phyloP scores from a whole-genome alignment of 2,888 invertebrate species.

The Nemotelus pantherinus region DNA sequence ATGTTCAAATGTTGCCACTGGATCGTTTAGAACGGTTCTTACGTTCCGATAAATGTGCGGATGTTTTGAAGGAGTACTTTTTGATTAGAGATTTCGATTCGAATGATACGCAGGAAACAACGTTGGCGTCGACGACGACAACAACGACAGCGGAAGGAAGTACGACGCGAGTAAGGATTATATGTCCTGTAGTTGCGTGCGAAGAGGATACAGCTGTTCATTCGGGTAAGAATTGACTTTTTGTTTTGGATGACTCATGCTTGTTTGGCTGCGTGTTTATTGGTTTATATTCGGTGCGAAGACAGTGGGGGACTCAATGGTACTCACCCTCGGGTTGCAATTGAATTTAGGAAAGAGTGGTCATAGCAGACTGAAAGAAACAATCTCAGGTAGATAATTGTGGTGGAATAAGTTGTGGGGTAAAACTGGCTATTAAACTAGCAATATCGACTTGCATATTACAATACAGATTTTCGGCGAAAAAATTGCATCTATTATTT shows the following conservation, averaged over 20 bases:
- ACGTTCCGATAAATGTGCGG: slow-evolving; percentile 61
- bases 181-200: slow-evolving; percentile 26
- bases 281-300: too few species aligned
- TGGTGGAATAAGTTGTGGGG: too few species aligned
- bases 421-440: too few species aligned
- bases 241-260: background rate
- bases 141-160: background rate
- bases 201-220: slow-evolving; percentile 76
- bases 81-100: slow-evolving; percentile 58
- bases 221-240: slow-evolving; percentile 69
- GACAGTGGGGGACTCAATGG: too few species aligned
- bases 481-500: too few species aligned
- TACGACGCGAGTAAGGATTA: slow-evolving; percentile 16
- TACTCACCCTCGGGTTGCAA: too few species aligned
- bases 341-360: too few species aligned
- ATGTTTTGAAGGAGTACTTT: slow-evolving; percentile 62
- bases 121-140: background rate
- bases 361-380: too few species aligned
- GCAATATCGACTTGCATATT: too few species aligned
- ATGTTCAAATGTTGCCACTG: slow-evolving; percentile 60
- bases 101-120: slow-evolving; percentile 15
- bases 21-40: slow-evolving; percentile 62
- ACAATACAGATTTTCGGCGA: too few species aligned
- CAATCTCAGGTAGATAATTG: too few species aligned
- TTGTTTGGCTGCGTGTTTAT: too few species aligned